A percentile compares a stretch with the other conserved stretches of the same genome.
phyloP scores from a whole-genome alignment of 2,888 invertebrate species.

The Tuta absoluta region DNA sequence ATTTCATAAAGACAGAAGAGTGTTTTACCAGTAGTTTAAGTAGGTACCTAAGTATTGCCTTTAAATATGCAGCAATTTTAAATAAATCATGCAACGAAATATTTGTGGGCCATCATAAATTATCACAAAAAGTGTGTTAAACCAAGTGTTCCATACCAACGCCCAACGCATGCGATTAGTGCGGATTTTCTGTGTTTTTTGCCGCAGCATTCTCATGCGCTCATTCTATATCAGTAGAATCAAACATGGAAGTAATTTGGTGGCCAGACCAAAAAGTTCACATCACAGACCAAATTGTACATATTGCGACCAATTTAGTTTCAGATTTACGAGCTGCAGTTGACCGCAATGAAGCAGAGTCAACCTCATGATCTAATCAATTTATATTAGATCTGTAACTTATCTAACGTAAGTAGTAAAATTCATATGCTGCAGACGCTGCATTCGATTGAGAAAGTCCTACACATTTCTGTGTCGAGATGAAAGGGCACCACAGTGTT shows the following conservation, averaged over 20 bases:
- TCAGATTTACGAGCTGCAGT: slow-evolving; percentile 19
- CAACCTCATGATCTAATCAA: slow-evolving; percentile 17
- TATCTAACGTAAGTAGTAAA: background rate
- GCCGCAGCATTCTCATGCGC: no score
- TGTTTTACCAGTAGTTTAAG: no score
- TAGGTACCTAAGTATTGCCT: no score
- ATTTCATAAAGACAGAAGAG: no score
- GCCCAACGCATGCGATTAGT: background rate
- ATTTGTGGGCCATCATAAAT: no score
- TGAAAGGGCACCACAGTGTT: slow-evolving; percentile 2
- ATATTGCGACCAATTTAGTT: background rate
- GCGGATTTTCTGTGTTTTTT: background rate
- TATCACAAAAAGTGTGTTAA: no score
- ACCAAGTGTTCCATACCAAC: no score
- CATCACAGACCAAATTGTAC: background rate
- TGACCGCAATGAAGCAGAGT: slow-evolving; percentile 18
- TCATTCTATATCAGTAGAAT: no score
- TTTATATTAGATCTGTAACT: background rate
- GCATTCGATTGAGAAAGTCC: background rate
- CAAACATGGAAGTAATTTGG: no score
- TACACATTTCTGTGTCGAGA: background rate
- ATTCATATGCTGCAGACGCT: background rate
- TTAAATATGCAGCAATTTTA: no score
- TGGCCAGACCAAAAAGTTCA: no score
- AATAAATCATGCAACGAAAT: no score